phyloP scores from a whole-genome alignment of 2,888 invertebrate species.

The Linnaemya tessellans region DNA sequence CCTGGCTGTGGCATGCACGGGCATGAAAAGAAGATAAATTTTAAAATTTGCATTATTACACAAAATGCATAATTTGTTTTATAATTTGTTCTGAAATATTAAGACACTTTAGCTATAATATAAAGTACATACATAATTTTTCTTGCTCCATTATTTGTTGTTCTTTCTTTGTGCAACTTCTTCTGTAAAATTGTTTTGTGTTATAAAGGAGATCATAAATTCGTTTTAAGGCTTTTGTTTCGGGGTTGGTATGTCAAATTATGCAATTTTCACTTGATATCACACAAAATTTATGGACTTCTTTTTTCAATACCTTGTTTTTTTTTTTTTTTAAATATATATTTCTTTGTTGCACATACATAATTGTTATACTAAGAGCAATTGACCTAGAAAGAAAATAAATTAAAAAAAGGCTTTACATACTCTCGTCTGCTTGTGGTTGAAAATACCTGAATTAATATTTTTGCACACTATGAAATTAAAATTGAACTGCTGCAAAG shows the following conservation, averaged over 20 bases:
- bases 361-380: conserved; percentile 44
- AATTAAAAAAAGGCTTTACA: conserved; percentile 2
- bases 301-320: conserved; percentile 35
- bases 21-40: conserved; percentile 32
- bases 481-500: conserved; percentile 1
- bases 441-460: conserved; percentile 15
- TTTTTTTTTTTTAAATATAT: no score
- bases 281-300: conserved; percentile 70
- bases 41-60: conserved; percentile 70
- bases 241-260: conserved; percentile 64
- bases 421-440: background rate
- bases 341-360: conserved; percentile 6
- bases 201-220: conserved; percentile 47
- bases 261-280: conserved; percentile 71
- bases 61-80: conserved; percentile 72
- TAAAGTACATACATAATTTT: background rate
- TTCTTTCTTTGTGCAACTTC: conserved; percentile 8
- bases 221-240: conserved; percentile 54
- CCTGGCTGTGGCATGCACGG: conserved; percentile 33
- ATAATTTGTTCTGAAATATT: conserved; percentile 71
- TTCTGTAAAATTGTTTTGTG: conserved; percentile 44
- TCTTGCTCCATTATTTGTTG: conserved; percentile 15
- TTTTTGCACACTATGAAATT: background rate
- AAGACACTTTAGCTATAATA: conserved; percentile 62
- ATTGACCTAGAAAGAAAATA: conserved; percentile 43